Evolutionary conservation across 2,888 invertebrate species (phyloP), one percentile per base, ranked within the genome.

Genomic region (Polymixis flavicincta): DNA sequence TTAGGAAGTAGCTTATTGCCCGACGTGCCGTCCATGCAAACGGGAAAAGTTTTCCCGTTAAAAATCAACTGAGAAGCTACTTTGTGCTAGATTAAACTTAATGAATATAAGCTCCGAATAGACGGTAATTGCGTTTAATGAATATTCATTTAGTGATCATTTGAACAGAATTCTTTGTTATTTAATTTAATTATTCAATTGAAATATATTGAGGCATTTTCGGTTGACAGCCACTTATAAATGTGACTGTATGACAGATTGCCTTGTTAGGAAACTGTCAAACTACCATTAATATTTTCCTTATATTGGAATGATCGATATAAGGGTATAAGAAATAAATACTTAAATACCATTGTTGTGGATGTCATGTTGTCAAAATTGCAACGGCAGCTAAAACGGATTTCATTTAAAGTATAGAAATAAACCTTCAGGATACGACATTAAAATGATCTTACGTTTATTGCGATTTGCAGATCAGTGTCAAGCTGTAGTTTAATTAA

Each of bases 41-140:
- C 83, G 71, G 76, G 76, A 75, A 86, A 90, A 91, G 69, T 90
- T 91, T 90, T 89, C 76, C 88, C 90, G 89, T 90, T 89, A 87
- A 89, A 89, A 87, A 88, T 86, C 84, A 85, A 84, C 84, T 77
- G 82, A 80, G 84, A 75, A 78, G 74, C 70, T 83, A 54, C 80
- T 76, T 74, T 61, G 60, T 52, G 71, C 64, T 65, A 60, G 65
- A 77, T 76, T 74, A 63, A 71, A 83, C 57, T 64, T 68, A 83
- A 77, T 76, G 65, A 76, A 72, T 70, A 74, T 76, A 82, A 88
- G 68, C 76, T 68, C 50, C 13, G 63, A 70, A 76, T 74, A 64
- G 22, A 69, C 37, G 68, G 13, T 70, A 77, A 82, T 82, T 77
- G 52, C 42, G 28, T 55, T 55, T 63, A 48, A 66, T 77, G 66